Conservation (phyloP, 2,888 invertebrate genomes). For the Drosophila pegasa region DNA sequence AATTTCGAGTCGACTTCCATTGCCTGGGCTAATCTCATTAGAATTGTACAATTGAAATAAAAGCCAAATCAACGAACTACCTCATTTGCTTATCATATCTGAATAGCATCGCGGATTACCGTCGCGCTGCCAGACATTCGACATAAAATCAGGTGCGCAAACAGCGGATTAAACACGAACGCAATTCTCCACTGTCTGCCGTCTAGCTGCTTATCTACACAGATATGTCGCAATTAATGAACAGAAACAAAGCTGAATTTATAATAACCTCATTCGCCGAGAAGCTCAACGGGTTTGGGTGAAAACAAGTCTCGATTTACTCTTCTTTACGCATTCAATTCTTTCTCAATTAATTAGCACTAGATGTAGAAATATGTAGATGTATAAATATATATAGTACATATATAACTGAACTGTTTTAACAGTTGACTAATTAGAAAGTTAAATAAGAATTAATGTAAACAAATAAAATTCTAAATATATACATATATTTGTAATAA, state of each 20-base stretch:
- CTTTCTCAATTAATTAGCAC: background rate
- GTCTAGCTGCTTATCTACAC: background rate
- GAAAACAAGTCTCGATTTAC: background rate
- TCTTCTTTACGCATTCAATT: background rate
- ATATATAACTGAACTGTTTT: too few species aligned
- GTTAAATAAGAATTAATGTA: too few species aligned
- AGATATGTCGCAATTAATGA: background rate
- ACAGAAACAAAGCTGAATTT: background rate
- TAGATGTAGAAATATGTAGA: too few species aligned
- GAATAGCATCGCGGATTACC: background rate
- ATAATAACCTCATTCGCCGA: background rate
- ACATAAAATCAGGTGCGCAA: background rate
- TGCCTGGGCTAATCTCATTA: background rate
- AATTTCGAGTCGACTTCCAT: background rate
- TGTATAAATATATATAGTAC: too few species aligned
- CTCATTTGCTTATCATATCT: slow-evolving; percentile 8
- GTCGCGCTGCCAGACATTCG: background rate
- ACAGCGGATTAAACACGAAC: background rate
- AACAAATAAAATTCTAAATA: too few species aligned
- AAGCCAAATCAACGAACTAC: background rate
- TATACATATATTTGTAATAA: too few species aligned
- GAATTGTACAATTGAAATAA: slow-evolving; percentile 5
- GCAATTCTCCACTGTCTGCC: background rate
- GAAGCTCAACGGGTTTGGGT: background rate
- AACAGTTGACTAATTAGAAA: too few species aligned